Evolutionary conservation across 64 coral and sea anemone species (phyloP), one percentile per base, ranked within the genome.

Genomic region (Porites australiensis): DNA sequence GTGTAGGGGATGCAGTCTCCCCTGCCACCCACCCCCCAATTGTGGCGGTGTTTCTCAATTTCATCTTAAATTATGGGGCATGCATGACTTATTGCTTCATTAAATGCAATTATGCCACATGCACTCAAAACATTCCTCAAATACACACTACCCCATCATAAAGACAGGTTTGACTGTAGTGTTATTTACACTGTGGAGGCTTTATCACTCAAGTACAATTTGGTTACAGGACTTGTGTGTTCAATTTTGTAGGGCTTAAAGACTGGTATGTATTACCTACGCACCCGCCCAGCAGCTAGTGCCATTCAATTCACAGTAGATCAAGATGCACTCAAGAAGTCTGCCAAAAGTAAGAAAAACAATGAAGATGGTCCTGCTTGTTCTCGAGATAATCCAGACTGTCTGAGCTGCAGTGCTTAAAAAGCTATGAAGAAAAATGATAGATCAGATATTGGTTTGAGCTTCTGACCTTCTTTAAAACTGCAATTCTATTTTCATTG

Each of bases 271-370:
- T 99, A 99, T 59, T 99, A 99, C 79, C 85, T 99, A 13, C 91
- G 98, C 7, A 91, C 86, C 9, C 80, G 90, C n/a, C 94, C 98
- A 45, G 98, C 98, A 3, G 98, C 94, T n/a, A 96, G 94, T 79
- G 98, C 98, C 23, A 99, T 99, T 75, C 98, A 99, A 72, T 99
- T 99, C 52, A 99, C 98, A 8, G 98, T 99, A 1, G 98, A 99
- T 77, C 98, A 99, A 83, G 86, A 89, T 84, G 73, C 94, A 49
- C 21, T 83, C 13, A 95, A 95, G 46, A 95, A 91, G 67, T 19
- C 58, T 49, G 70, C 83, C 46, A 71, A 87, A 9, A 68, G 57
- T 11, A 66, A 83, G 58, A 57, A 64, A 58, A 57, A 98, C 48
- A 94, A 99, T 15, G 74, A 94, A 16, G 70, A 93, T 74, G 93